Evolutionary conservation across 1,140 invertebrate species (phyloP).

Genomic region (Drosophila nikananu): DNA sequence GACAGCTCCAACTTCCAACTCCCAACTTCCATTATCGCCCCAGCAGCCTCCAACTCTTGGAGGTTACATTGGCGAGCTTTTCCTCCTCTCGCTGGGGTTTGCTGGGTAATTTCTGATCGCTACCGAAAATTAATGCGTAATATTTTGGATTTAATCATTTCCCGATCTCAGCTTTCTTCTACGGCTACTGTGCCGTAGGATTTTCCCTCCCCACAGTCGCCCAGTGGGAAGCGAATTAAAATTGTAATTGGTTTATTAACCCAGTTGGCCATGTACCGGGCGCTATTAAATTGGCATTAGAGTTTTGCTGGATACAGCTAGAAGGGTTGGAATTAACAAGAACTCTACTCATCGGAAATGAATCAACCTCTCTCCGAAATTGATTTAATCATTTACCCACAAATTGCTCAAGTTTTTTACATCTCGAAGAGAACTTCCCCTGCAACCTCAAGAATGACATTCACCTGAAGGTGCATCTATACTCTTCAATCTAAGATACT

Average conservation of each 20-base stretch:
- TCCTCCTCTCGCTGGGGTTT: constrained; percentile 38
- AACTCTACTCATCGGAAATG: not conserved
- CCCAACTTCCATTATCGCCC: constrained; percentile 28
- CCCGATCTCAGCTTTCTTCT: constrained; percentile 38
- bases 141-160: constrained; percentile 64
- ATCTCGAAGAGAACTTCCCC: too few species aligned
- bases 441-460: too few species aligned
- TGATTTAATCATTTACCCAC: too few species aligned
- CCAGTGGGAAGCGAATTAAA: constrained; percentile 63
- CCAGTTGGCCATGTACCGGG: constrained; percentile 52
- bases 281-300: constrained; percentile 73
- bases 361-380: too few species aligned
- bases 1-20: constrained; percentile 13
- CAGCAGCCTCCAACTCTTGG: constrained; percentile 7
- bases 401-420: too few species aligned
- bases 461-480: not conserved
- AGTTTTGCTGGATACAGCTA: not conserved
- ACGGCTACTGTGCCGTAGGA: constrained; percentile 28
- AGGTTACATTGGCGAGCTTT: constrained; percentile 36
- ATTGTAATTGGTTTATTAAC: constrained; percentile 73
- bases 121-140: constrained; percentile 82
- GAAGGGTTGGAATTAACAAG: not conserved
- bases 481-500: not conserved
- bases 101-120: constrained; percentile 71
- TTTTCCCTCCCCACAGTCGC: constrained; percentile 25